Evolutionary conservation across 2,888 invertebrate genomes (phyloP).

Genomic region (Idaea biselata): DNA sequence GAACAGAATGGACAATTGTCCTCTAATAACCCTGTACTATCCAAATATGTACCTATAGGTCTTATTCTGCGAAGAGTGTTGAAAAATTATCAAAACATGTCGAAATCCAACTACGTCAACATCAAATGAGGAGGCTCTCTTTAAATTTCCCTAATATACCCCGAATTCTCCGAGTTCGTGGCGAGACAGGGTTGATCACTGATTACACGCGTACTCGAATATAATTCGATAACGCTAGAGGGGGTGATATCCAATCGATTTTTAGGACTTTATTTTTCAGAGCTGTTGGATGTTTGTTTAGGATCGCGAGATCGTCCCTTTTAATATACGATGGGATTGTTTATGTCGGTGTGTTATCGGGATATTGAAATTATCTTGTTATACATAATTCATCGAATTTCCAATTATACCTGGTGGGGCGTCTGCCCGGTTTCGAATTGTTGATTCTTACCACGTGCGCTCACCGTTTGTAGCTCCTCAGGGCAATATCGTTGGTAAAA

Average conservation of each 20-base stretch:
- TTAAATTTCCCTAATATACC: conserved; percentile 24
- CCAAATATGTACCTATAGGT: too few species aligned
- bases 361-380: background rate
- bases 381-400: background rate
- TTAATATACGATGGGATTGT: background rate
- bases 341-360: background rate
- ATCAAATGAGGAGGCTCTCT: conserved; percentile 7
- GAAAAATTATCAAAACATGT: background rate
- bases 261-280: background rate
- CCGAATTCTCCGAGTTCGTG: conserved; percentile 19
- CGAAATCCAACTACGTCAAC: background rate
- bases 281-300: background rate
- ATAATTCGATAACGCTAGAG: conserved; percentile 20
- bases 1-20: too few species aligned
- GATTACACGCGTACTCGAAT: conserved; percentile 32
- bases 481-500: background rate
- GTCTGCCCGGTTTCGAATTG: background rate
- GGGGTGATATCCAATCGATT: background rate
- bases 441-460: background rate
- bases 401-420: background rate
- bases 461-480: background rate
- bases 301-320: background rate
- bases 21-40: too few species aligned
- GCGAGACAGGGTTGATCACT: conserved; percentile 39
- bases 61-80: too few species aligned